phyloP scores from a whole-genome alignment of 35 echinoderm and acorn worm species.

The Lytechinus pictus region DNA sequence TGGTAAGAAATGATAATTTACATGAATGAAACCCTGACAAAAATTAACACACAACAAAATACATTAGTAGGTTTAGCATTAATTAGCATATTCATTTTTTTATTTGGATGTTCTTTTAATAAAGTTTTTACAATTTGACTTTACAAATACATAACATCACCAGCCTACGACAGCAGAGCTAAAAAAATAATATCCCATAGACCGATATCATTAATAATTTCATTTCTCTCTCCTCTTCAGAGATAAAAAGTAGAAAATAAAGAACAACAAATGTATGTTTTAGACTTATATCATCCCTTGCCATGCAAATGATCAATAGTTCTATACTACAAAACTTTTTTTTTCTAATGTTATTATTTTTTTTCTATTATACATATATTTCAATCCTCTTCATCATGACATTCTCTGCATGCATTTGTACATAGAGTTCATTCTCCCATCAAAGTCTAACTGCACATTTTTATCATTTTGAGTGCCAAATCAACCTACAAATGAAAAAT shows the following conservation, averaged over 20 bases:
- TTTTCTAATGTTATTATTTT: background rate
- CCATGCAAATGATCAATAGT: background rate
- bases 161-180: constrained; percentile 21
- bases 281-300: background rate
- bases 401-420: constrained; percentile 11
- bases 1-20: background rate
- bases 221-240: background rate
- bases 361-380: background rate
- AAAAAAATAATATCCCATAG: constrained; percentile 42
- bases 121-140: constrained; percentile 15
- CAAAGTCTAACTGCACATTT: background rate
- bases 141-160: constrained; percentile 30
- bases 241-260: background rate
- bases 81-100: constrained; percentile 6
- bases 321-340: background rate
- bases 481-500: background rate
- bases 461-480: background rate
- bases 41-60: background rate
- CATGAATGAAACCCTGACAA: background rate
- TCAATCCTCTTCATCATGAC: constrained; percentile 3
- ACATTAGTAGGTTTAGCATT: background rate
- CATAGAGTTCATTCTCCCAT: background rate
- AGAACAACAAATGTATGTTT: background rate
- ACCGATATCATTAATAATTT: background rate
- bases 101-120: background rate